Base-by-base conservation (phyloP, 2,797 vertebrate genomes). In the Potorous gilbertii region DNA sequence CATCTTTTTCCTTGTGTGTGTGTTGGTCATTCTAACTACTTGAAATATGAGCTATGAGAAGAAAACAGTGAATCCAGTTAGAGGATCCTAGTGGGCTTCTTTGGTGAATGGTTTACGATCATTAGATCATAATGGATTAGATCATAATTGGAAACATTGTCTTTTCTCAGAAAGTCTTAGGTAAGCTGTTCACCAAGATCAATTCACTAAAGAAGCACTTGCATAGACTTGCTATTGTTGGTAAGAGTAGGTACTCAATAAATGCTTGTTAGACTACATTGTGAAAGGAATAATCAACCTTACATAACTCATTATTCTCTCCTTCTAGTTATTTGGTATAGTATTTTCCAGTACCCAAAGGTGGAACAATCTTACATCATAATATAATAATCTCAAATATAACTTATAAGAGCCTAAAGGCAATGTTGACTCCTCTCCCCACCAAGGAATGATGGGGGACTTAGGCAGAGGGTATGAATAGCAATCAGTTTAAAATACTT, bases 1-100 rank as follows among this genome's bases (percentile, higher is more conserved):
- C 13, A 12, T 12, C 59, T 66, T n/a, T 66, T 1, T 14, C 1
- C 14, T 0, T 59, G 0, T 59, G 5, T 57, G 57, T 31, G 59
- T 34, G 31, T 66, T 62, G 3, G 34, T 16, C 5, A 12, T 13
- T 14, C 4, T 3, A 59, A 29, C 96, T 94, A 97, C 96, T 91
- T 96, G 97, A 97, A 98, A 97, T 2, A 55, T 95, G 97, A 97
- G 95, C 96, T 29, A 3, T 54, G 57, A 95, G 96, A 27, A 96
- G 95, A 97, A 96, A 91, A 96, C 95, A 97, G 96, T 97, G 91
- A 95, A 96, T 94, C 94, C 94, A 66, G 81, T 98, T 96, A 97
- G 92, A 96, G 81, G 95, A 96, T 29, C 92, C 96, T 95, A 57
- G 74, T 94, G 94, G 94, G 94, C 92, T 96, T 96, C 50, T 94